Evolutionary conservation across 2,797 vertebrate species (phyloP), one percentile per base, ranked within the genome.

Genomic region (Channa striata): DNA sequence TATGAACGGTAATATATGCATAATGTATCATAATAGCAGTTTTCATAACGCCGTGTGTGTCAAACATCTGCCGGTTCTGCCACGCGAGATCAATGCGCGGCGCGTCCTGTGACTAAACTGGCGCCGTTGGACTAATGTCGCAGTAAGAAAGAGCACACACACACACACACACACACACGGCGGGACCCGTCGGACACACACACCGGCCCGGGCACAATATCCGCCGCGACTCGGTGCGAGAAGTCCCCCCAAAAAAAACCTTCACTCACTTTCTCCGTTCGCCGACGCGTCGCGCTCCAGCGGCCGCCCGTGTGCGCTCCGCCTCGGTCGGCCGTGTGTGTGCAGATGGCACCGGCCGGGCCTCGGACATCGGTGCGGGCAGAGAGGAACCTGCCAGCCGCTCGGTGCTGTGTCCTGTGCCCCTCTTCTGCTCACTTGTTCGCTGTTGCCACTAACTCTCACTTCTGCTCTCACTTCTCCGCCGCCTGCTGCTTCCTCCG

Each of bases 61-160:
- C 25, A 30, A 30, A 87, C 86, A 85, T 86, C 87, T 87, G 87
- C 72, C 80, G 53, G 47, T 46, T 75, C 72, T 74, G 62, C 68
- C 87, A 78, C 78, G 87, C 81, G 80, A 72, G 64, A 85, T 79
- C 70, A 88, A 83, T 74, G 74, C 58, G 59, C 82, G 63, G 23
- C 44, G 53, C 19, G 80, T 86, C 83, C 82, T 77, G 85, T 86
- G 79, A 81, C 86, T 87, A 83, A 30, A 88, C 89, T 89, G 85
- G 87, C 85, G 83, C 74, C 75, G 63, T 69, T 60, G 85, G 81
- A 80, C 83, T 81, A 73, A 77, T 89, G 90, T 89, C 88, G 89
- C 89, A 92, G 81, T 74, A 60, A 30, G 54, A 77, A 82, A 80
- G 62, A n/a, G 53, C 13, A 56, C 11, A 67, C 16, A 67, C 64